Percentiles rank a stretch among this genome's conserved stretches.
Conservation (phyloP, 2,888 invertebrate species). For the Liodrosophila aerea region DNA sequence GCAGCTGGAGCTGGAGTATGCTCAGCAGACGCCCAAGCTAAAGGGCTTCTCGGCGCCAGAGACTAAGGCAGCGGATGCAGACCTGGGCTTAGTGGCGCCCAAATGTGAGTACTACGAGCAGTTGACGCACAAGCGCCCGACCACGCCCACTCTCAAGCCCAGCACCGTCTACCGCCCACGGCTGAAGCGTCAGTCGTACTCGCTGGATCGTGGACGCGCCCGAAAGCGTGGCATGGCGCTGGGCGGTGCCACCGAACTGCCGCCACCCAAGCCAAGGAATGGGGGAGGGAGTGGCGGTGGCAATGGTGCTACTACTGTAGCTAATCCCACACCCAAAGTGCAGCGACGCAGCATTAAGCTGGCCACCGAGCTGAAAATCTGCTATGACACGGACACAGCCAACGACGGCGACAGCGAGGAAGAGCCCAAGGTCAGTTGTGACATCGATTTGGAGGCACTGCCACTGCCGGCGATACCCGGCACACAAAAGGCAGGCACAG, state of each 20-base stretch:
- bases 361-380: slow-evolving; percentile 78
- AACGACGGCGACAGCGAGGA: slow-evolving; percentile 53
- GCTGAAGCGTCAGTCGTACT: slow-evolving; percentile 58
- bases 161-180: slow-evolving; percentile 28
- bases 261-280: slow-evolving; percentile 77
- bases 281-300: slow-evolving; percentile 10
- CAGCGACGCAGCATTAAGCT: slow-evolving; percentile 76
- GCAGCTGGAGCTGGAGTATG: not conserved
- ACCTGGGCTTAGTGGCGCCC: slow-evolving; percentile 80
- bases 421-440: slow-evolving; percentile 42
- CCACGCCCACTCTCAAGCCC: slow-evolving; percentile 15
- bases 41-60: slow-evolving; percentile 78
- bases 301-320: too few relatives aligned
- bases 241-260: slow-evolving; percentile 60
- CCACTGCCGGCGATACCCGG: slow-evolving; percentile 71
- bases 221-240: slow-evolving; percentile 48
- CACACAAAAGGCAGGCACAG: slow-evolving; percentile 32
- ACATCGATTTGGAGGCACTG: slow-evolving; percentile 68
- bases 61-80: slow-evolving; percentile 76
- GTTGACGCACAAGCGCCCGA: slow-evolving; percentile 45
- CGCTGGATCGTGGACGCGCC: slow-evolving; percentile 69
- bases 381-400: slow-evolving; percentile 38
- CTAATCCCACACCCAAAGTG: slow-evolving; percentile 49
- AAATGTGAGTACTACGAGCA: slow-evolving; percentile 79
- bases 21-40: slow-evolving; percentile 42